Conservation (phyloP, 2,888 invertebrate genomes). For the Pheosia tremula region DNA sequence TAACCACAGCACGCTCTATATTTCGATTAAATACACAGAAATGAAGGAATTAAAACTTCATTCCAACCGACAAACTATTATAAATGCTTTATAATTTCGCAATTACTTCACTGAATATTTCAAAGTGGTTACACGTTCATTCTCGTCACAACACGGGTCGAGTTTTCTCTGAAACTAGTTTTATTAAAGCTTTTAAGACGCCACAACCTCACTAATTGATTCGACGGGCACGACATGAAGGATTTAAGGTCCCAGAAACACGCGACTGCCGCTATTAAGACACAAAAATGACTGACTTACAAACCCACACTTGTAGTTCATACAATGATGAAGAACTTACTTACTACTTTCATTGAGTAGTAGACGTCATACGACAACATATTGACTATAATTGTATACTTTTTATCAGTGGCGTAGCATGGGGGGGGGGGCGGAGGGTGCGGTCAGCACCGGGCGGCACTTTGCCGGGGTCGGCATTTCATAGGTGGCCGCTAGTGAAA, state of each 20-base stretch:
- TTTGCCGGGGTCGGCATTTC: no score
- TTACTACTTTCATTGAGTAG: no score
- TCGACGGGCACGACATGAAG: slow-evolving; percentile 56
- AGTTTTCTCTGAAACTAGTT: slow-evolving; percentile 42
- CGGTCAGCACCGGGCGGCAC: no score
- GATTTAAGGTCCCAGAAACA: slow-evolving; percentile 55
- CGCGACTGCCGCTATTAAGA: slow-evolving; percentile 54
- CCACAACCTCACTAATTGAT: slow-evolving; percentile 60
- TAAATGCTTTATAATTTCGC: slow-evolving; percentile 28
- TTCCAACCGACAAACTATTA: slow-evolving; percentile 27
- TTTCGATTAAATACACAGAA: not conserved
- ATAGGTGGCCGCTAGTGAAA: no score
- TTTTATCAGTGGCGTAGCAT: no score
- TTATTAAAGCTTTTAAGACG: slow-evolving; percentile 56
- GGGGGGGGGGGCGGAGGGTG: no score
- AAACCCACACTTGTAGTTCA: slow-evolving; percentile 16
- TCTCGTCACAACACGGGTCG: slow-evolving; percentile 21
- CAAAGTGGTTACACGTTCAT: slow-evolving; percentile 17
- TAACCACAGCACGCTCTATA: not conserved
- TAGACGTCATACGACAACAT: no score
- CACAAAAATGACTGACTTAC: slow-evolving; percentile 41
- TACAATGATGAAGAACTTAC: no score
- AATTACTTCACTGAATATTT: slow-evolving; percentile 24
- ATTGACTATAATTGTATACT: no score
- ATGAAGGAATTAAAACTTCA: slow-evolving; percentile 38